Conservation (phyloP, 1,140 invertebrate genomes). For the Branchinecta lindahli region DNA sequence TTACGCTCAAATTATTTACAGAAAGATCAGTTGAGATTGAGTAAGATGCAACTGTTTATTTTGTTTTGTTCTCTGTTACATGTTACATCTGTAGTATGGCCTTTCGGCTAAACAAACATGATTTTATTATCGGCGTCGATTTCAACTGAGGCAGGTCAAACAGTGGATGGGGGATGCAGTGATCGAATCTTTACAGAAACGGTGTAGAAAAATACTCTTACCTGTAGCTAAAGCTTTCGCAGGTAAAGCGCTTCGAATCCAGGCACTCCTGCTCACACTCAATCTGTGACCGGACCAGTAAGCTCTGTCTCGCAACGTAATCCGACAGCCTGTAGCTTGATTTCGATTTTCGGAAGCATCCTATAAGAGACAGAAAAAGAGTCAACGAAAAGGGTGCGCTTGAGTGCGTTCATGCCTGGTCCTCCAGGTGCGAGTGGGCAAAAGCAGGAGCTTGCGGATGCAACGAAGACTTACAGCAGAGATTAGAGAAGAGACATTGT, state of each 20-base stretch:
- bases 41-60: no score
- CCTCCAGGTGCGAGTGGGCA: not conserved
- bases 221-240: constrained; percentile 57
- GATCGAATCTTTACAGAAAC: no score
- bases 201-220: constrained; percentile 27
- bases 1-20: no score
- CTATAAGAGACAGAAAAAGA: constrained; percentile 32
- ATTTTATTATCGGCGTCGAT: no score
- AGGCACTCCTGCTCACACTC: constrained; percentile 56
- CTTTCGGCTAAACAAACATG: no score
- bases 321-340: constrained; percentile 52
- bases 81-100: no score
- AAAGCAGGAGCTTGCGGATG: not conserved
- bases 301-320: constrained; percentile 43
- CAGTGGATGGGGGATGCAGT: no score
- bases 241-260: constrained; percentile 48
- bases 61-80: no score
- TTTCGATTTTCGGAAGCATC: constrained; percentile 52
- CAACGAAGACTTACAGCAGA: not conserved
- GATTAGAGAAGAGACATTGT: no score
- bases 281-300: constrained; percentile 44
- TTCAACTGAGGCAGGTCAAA: no score
- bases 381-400: not conserved
- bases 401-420: not conserved
- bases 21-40: no score